Evolutionary conservation across 35 echinoderm and acorn worm species (phyloP), one percentile per base, ranked within the genome.

Genomic region (Anneissia japonica): DNA sequence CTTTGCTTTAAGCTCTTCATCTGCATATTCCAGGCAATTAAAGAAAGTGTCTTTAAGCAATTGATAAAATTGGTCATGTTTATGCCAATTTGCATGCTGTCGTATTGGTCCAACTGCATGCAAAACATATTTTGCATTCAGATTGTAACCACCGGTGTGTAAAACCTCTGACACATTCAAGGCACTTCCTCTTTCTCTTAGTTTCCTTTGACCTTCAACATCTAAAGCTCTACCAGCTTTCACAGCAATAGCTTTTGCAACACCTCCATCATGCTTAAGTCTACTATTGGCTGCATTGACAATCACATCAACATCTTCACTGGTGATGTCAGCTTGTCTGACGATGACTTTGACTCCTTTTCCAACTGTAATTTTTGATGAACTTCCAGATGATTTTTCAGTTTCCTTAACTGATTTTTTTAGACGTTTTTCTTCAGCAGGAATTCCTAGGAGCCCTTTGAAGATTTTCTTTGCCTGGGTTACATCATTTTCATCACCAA

Each of bases 271-370:
- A 39, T 85, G 83, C 13, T 35, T 5, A 19, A 85, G 83, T n/a
- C 36, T 14, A 26, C 36, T 33, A 85, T 85, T 85, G 1, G 83
- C 83, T 46, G 83, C 83, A 74, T 85, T 85, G 11, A 85, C 83
- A 73, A 85, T 85, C 5, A 85, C 73, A 13, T 85, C 83, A 85
- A 75, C 55, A 85, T 36, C 38, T 85, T 46, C 55, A 36, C 10
- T 75, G 13, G 64, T 74, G 35, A 85, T 85, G 37, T 85, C 64
- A 35, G 33, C 83, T 13, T 43, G 7, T 36, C 14, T 32, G 2
- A 85, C 38, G 37, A 75, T 33, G 31, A 85, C 64, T 74, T 74
- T 32, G 0, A 83, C 55, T 29, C 35, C 81, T 51, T 55, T 51
- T 9, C 51, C 51, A 64, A 64, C 51, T 16, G 10, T 64, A 64